Evolutionary conservation across 1,140 invertebrate genomes (phyloP), one percentile per base, ranked within the genome.

Genomic region (Chymomyza costata): DNA sequence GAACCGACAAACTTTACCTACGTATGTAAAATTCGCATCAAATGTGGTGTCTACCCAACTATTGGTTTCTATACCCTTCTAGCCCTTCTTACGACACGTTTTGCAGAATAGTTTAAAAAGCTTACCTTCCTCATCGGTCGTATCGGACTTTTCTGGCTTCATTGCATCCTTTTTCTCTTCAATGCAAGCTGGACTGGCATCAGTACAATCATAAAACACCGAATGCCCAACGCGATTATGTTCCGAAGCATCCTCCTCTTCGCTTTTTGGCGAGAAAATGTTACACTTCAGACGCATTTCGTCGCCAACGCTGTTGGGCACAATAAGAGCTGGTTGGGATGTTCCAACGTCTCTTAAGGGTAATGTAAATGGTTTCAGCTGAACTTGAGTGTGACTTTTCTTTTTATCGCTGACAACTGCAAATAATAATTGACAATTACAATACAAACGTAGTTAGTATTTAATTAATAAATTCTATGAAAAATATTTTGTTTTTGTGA

Each of bases 151-250:
- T 48, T 91, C 92, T 0, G 92, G 90, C 83, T 93, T 93, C 90
- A 92, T 93, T 38, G 89, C 86, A 74, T 93, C 92, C 47, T 92
- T 91, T 68, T 93, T 93, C 74, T 93, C 93, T 3, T 90, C 90
- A 31, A 83, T 52, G 34, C 80, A 71, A 1, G 88, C 86, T 2
- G 90, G 87, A 61, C 87, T 87, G 14, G 88, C 45, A 71, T 88
- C 70, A 52, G 88, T 61, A 76, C 84, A 86, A 45, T 87, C 68
- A 62, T 88, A 88, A 64, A 88, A 88, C 11, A 86, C 84, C 0
- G 87, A 87, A 54, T 87, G 81, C 48, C 88, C 64, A 56, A 89
- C 54, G 67, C 83, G 43, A 82, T 81, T 50, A 64, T 59, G 10
- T 63, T 86, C 31, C 14, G 83, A 85, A 82, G 69, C 62, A 38